Evolutionary conservation across 2,797 vertebrate genomes (phyloP).

Genomic region (Anolis apletophallus): DNA sequence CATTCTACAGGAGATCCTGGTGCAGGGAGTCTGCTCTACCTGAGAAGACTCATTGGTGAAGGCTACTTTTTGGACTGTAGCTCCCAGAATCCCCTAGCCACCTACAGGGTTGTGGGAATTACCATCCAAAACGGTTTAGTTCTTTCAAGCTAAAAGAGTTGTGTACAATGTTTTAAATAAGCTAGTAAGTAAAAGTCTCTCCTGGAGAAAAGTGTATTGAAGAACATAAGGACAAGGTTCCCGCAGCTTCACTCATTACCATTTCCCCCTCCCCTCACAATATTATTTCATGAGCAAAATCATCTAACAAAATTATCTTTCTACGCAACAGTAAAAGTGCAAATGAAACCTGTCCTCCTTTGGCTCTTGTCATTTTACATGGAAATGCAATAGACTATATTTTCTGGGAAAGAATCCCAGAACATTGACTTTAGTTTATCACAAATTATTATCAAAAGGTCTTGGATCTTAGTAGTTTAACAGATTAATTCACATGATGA

Average conservation of each 20-base stretch:
- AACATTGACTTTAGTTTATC: background rate
- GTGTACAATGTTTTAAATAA: background rate
- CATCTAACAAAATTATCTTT: background rate
- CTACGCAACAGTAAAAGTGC: background rate
- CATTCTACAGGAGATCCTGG: no score
- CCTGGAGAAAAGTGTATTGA: no score
- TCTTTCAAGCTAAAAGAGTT: no score
- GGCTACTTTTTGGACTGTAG: no score
- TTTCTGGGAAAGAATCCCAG: background rate
- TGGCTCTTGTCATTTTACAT: background rate
- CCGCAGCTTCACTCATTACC: background rate
- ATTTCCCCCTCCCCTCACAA: background rate
- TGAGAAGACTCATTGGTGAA: no score
- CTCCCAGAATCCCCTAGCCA: no score
- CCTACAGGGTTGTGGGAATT: no score
- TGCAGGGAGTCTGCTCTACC: no score
- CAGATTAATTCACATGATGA: accelerated
- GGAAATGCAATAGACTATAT: background rate
- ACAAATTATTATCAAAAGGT: accelerated
- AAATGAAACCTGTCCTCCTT: background rate
- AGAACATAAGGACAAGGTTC: background rate
- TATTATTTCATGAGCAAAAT: background rate
- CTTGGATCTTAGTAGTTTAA: background rate
- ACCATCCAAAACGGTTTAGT: no score
- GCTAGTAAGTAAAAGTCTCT: background rate